Percentiles rank a stretch among this genome's conserved stretches.
phyloP scores from a whole-genome alignment of 2,797 vertebrate genomes.

The Mormyrops boulengeri region DNA sequence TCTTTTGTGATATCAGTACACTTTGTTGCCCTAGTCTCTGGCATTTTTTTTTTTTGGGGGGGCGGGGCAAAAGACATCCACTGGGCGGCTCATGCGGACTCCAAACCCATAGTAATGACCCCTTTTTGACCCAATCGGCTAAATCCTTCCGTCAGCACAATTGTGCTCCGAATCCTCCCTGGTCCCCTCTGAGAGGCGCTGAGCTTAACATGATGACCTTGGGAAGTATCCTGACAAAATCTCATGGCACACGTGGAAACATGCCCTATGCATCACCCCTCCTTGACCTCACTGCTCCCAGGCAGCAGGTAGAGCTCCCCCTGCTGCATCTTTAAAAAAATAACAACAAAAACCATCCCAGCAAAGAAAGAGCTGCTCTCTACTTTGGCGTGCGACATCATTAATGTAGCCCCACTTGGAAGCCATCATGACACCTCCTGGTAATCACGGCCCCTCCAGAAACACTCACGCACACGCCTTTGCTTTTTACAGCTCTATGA shows the following conservation, averaged over 20 bases:
- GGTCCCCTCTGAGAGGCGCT: not conserved
- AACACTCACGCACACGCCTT: not conserved
- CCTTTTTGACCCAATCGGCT: not conserved
- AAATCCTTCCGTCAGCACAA: not conserved
- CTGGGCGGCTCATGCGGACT: not conserved
- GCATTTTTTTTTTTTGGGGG: not conserved
- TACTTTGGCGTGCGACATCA: slow-evolving; percentile 41
- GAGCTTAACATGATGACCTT: not conserved
- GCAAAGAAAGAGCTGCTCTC: slow-evolving; percentile 24
- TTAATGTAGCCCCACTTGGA: slow-evolving; percentile 56
- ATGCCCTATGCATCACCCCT: not conserved
- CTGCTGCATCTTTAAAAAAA: slow-evolving; percentile 50
- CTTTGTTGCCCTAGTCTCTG: not conserved
- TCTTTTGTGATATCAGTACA: not conserved
- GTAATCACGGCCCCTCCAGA: slow-evolving; percentile 51
- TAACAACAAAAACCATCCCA: not conserved
- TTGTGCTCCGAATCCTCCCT: not conserved
- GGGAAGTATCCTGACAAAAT: not conserved
- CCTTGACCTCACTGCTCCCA: slow-evolving; percentile 48
- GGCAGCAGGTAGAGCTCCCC: slow-evolving; percentile 47
- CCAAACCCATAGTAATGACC: not conserved
- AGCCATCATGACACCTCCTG: slow-evolving; percentile 50
- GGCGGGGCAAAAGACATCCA: not conserved
- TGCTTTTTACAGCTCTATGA: not conserved
- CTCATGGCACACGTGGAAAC: not conserved